Conservation (phyloP, 2,113 vertebrate genomes). For the Gymnarchus niloticus region DNA sequence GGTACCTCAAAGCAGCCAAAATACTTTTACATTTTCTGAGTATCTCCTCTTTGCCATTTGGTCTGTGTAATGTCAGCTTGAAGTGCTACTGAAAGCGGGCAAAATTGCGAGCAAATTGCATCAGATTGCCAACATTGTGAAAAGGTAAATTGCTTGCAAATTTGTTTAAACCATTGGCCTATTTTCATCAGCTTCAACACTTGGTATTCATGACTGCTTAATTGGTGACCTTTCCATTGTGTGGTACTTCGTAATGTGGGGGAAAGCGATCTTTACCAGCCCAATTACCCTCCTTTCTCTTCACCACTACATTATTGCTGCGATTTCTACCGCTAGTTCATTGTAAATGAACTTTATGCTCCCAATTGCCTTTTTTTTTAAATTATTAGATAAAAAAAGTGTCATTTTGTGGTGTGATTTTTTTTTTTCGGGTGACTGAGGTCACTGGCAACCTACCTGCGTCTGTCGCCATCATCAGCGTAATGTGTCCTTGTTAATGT, state of each 20-base stretch:
- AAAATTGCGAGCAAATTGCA: constrained; percentile 99
- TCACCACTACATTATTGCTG: constrained; percentile 97
- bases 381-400: constrained; percentile 89
- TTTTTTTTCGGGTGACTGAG: constrained; percentile 83
- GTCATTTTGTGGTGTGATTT: constrained; percentile 96
- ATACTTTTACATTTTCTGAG: constrained; percentile 99
- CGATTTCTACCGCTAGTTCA: constrained; percentile 99
- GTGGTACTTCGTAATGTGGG: constrained; percentile 99
- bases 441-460: constrained; percentile 78
- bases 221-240: constrained; percentile 99
- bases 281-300: constrained; percentile 96
- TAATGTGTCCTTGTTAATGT: constrained; percentile 75
- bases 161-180: constrained; percentile 99
- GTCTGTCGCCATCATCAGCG: constrained; percentile 90
- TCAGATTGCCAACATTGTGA: constrained; percentile 99
- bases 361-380: constrained; percentile 70
- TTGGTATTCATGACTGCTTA: constrained; percentile 99
- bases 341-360: constrained; percentile 99
- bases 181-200: constrained; percentile 99
- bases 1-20: constrained; percentile 99
- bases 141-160: constrained; percentile 99
- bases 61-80: constrained; percentile 98
- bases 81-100: constrained; percentile 99
- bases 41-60: constrained; percentile 98
- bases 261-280: constrained; percentile 99